These are phyloP conservation scores for Deilephila elpenor DNA, from an alignment of 2,888 invertebrate species.

Conservation along the genomic window DNA sequence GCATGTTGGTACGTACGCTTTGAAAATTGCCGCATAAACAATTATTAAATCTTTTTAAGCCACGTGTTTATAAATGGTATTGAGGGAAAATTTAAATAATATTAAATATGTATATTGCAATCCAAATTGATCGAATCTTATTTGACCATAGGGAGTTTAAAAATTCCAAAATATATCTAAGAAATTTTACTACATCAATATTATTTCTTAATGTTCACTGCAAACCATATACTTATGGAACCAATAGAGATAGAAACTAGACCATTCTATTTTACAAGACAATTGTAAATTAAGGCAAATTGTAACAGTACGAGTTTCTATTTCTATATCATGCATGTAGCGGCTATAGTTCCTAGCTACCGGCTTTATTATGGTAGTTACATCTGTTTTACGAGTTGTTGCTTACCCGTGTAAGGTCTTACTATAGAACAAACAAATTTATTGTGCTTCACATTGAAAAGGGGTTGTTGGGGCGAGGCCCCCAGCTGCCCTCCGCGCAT, in stretches of 20 bases:
- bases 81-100: too few relatives aligned
- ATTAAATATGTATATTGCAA: too few relatives aligned
- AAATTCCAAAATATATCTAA: too few relatives aligned
- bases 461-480: conserved; percentile 68
- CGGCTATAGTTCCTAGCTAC: not conserved
- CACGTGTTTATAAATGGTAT: too few relatives aligned
- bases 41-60: too few relatives aligned
- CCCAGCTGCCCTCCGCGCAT: conserved; percentile 70
- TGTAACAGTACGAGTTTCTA: not conserved
- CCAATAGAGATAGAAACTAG: not conserved
- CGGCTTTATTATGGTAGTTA: not conserved
- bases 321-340: not conserved
- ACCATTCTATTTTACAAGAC: not conserved
- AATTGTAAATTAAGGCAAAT: not conserved
- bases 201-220: not conserved
- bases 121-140: too few relatives aligned
- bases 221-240: not conserved
- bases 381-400: conserved; percentile 31
- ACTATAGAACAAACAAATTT: conserved; percentile 57
- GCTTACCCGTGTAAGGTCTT: conserved; percentile 35
- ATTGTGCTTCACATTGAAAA: conserved; percentile 55
- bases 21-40: too few relatives aligned
- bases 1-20: too few relatives aligned
- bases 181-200: too few relatives aligned
- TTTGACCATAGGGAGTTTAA: too few relatives aligned